Evolutionary conservation across 1,140 invertebrate genomes (phyloP).

Genomic region (Heliconius himera): DNA sequence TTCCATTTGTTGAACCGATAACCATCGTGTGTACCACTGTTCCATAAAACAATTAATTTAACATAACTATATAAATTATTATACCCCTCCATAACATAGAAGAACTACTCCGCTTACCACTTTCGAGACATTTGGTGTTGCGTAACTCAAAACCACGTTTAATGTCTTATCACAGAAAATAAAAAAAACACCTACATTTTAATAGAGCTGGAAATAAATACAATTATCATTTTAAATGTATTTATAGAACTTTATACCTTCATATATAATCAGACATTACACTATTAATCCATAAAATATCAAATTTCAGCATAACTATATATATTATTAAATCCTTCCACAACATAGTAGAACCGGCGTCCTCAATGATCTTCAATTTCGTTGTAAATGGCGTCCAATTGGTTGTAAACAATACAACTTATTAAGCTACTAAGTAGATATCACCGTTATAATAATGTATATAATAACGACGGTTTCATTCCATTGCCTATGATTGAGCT

Average conservation of each 20-base stretch:
- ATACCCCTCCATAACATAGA: not conserved
- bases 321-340: not conserved
- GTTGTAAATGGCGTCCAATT: not conserved
- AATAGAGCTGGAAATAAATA: too few relatives aligned
- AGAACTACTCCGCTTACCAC: not conserved
- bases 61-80: not conserved
- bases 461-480: conserved; percentile 6
- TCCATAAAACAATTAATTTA: too few relatives aligned
- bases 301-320: not conserved
- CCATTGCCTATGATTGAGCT: not conserved
- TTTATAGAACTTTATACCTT: too few relatives aligned
- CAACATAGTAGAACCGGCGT: not conserved
- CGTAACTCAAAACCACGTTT: too few relatives aligned
- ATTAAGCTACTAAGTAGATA: conserved; percentile 11
- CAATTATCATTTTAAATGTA: too few relatives aligned
- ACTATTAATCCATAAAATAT: too few relatives aligned
- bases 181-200: too few relatives aligned
- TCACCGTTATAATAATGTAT: not conserved
- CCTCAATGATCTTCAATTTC: not conserved
- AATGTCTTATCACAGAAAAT: too few relatives aligned
- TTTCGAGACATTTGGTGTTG: too few relatives aligned
- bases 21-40: too few relatives aligned
- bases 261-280: too few relatives aligned
- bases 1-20: too few relatives aligned
- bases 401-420: conserved; percentile 9